Base-by-base conservation (phyloP, 2,113 vertebrate species). In the Syngnathus typhle region DNA sequence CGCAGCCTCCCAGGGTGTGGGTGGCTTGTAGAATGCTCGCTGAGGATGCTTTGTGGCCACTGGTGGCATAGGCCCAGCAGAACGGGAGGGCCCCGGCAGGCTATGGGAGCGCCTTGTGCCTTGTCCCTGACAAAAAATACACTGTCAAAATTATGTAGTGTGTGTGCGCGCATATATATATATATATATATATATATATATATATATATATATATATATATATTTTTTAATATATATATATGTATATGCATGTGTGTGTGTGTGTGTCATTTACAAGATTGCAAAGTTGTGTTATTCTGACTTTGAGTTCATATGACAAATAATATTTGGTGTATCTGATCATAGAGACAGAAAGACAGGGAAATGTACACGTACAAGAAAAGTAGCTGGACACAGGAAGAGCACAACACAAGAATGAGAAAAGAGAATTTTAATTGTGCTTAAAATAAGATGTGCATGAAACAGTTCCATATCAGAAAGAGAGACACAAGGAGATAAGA, bases 1-100 rank as follows among this genome's bases (percentile, higher is more conserved):
- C 0, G 93, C 93, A 23, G 92, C 93, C 85, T 95, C 92, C 95
- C 95, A 95, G 1, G 95, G 95, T 6, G 91, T 90, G 6, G 76
- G 89, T 46, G 90, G 91, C 84, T 91, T 94, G 82, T 32, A 69
- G 38, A 85, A 71, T 64, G 71, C 91, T 68, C 92, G 87, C 0
- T 72, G 90, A 89, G 76, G 84, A 82, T 13, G 71, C 63, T 67
- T 87, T 61, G 87, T 89, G 78, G 89, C 83, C 55, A 79, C 59
- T 6, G 90, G 82, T 62, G 91, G 92, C 27, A 68, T 46, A 9
- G 69, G 60, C 68, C 76, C 54, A 6, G 71, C 13, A 74, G 86
- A 84, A 73, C 85, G 83, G 75, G 12, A 78, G 73, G 84, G 88
- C 79, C 85, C 86, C 18, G 94, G 92, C 61, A 94, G 87, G 18